Conservation (phyloP, 1,140 invertebrate genomes). For the Drosophila miranda region DNA sequence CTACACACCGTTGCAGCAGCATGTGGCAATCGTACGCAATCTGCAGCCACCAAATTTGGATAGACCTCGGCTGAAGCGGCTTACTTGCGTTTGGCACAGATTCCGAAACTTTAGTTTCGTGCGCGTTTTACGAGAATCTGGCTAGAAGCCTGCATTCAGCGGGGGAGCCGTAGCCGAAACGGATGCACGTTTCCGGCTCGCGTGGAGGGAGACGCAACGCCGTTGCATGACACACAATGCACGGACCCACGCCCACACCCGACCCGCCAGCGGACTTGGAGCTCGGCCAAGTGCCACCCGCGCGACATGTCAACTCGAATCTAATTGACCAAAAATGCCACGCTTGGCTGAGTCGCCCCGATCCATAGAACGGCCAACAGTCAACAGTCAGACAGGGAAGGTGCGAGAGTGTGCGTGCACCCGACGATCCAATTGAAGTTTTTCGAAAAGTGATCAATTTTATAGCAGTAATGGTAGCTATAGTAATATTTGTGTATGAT, state of each 20-base stretch:
- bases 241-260: conserved; percentile 17
- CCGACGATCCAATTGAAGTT: neutral
- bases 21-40: conserved; percentile 47
- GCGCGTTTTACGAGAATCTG: conserved; percentile 29
- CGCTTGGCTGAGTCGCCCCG: conserved; percentile 55
- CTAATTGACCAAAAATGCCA: conserved; percentile 76
- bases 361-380: conserved; percentile 27
- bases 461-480: too few relatives aligned
- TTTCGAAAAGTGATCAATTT: too few relatives aligned
- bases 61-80: conserved; percentile 29
- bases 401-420: neutral
- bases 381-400: conserved; percentile 4
- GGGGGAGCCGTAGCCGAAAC: conserved; percentile 29
- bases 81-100: conserved; percentile 64
- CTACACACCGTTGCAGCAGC: conserved; percentile 21
- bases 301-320: conserved; percentile 50
- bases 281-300: conserved; percentile 50
- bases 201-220: neutral
- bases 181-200: conserved; percentile 66
- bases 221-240: conserved; percentile 66
- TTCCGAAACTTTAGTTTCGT: conserved; percentile 53
- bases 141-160: conserved; percentile 54
- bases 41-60: conserved; percentile 62
- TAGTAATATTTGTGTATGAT: too few relatives aligned
- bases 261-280: conserved; percentile 43